Evolutionary conservation across 2,113 vertebrate genomes (phyloP), one percentile per base, ranked within the genome.

Genomic region (Pelecanus crispus): DNA sequence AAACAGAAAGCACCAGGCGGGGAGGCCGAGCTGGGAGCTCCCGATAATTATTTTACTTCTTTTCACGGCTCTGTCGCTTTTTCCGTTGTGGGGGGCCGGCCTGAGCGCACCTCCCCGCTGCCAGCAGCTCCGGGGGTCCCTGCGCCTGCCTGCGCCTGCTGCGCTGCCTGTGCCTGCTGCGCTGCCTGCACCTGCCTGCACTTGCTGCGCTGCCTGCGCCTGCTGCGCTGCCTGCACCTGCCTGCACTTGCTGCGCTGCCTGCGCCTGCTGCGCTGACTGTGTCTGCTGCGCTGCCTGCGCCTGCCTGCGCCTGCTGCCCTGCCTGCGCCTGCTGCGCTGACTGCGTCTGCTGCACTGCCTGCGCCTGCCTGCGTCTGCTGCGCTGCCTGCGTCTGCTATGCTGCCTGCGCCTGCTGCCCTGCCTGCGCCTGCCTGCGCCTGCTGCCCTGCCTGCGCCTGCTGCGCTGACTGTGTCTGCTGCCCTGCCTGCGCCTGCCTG

Each of bases 1-100:
- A 96, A 97, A 90, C 95, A 96, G 93, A 95, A 88, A 52, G 90
- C 91, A 55, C 87, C 77, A n/a, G 90, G 85, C 59, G 22, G 92
- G 68, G 91, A 86, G 91, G 68, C 84, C 13, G 66, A 81, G 72
- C 88, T 36, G 72, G 88, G 75, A 89, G 95, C 40, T 42, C 92
- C 85, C 12, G 36, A 47, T 82, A 94, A 94, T 95, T 95, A 85
- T 96, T 96, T 94, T 45, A 70, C 80, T 94, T 71, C 91, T 92
- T 92, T 88, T 72, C 36, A 34, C 16, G 77, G 92, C 77, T 86
- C 92, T 1, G 71, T n/a, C 9, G 56, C 65, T 38, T 68, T 66
- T 66, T 65, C 73, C 7, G 0, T 62, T 4, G 8, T 25, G 1
- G n/a, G 87, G n/a, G 67, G 32, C 56, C 0, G 6, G 52, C 62